Evolutionary conservation across 2,797 vertebrate species (phyloP).

Genomic region (Sebastes goodei): DNA sequence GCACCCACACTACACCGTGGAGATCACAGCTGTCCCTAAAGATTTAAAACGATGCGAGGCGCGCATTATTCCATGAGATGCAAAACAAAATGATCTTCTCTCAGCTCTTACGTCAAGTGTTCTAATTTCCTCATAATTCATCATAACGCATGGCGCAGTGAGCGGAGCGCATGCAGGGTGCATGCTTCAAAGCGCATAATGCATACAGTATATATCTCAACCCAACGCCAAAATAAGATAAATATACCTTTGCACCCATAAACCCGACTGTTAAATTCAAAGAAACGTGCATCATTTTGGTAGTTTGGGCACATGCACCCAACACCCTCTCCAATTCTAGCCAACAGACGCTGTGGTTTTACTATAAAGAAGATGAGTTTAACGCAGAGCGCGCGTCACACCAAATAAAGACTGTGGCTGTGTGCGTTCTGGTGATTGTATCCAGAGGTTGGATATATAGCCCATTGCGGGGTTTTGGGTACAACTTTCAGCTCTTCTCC

Average conservation of each 20-base stretch:
- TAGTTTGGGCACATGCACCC: background rate
- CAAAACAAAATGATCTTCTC: background rate
- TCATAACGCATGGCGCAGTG: slow-evolving; percentile 62
- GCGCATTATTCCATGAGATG: background rate
- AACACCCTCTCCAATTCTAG: background rate
- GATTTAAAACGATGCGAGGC: background rate
- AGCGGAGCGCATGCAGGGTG: slow-evolving; percentile 38
- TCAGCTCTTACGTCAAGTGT: slow-evolving; percentile 11
- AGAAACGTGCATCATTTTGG: background rate
- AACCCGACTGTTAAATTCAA: background rate
- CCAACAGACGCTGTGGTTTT: background rate
- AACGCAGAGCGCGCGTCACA: background rate
- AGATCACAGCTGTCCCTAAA: slow-evolving; percentile 20
- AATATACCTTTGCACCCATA: background rate
- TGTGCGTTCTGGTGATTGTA: background rate
- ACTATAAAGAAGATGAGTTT: background rate
- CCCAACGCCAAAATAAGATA: background rate
- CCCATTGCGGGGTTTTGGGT: slow-evolving; percentile 47
- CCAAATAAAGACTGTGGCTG: background rate
- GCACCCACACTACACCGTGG: slow-evolving; percentile 38
- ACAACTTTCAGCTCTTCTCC: slow-evolving; percentile 66
- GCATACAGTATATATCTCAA: background rate
- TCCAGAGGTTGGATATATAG: background rate
- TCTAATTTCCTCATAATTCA: slow-evolving; percentile 35
- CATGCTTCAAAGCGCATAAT: slow-evolving; percentile 37